A percentile compares a stretch with the other conserved stretches of the same genome.
phyloP scores from a whole-genome alignment of 1,140 invertebrate genomes.

The Aphelinus atriplicis region DNA sequence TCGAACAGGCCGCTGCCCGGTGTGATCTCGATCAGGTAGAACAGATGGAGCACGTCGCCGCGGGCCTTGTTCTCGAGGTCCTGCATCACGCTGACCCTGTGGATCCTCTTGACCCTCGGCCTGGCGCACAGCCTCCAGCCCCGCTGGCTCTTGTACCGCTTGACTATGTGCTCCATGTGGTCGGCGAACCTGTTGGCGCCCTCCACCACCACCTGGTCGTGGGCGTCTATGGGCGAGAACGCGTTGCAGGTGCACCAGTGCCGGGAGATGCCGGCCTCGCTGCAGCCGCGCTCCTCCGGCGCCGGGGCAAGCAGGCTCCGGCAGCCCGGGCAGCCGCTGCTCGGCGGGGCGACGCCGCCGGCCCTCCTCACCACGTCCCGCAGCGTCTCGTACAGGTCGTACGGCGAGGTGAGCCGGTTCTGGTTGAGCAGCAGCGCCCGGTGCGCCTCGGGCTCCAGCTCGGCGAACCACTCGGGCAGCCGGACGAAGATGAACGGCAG shows the following conservation, averaged over 20 bases:
- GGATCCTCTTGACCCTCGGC: slow-evolving; percentile 61
- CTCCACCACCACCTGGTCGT: slow-evolving; percentile 57
- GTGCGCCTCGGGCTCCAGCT: slow-evolving; percentile 71
- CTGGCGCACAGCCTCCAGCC: slow-evolving; percentile 64
- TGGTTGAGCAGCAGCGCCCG: slow-evolving; percentile 77
- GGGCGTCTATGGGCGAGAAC: slow-evolving; percentile 60
- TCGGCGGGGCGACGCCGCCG: slow-evolving; percentile 58
- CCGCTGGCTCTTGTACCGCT: slow-evolving; percentile 52
- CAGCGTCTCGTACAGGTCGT: slow-evolving; percentile 80
- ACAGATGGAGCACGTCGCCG: slow-evolving; percentile 54
- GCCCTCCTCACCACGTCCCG: slow-evolving; percentile 63
- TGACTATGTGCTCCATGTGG: slow-evolving; percentile 62
- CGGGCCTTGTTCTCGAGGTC: slow-evolving; percentile 57
- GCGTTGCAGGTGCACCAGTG: slow-evolving; percentile 82
- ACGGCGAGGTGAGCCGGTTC: slow-evolving; percentile 83
- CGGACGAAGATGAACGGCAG: slow-evolving; percentile 86
- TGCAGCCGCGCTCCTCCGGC: slow-evolving; percentile 73
- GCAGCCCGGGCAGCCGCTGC: slow-evolving; percentile 71
- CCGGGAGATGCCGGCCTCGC: slow-evolving; percentile 74
- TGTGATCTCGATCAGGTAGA: slow-evolving; percentile 66
- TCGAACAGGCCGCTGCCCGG: slow-evolving; percentile 71
- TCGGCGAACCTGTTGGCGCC: slow-evolving; percentile 54
- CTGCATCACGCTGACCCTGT: slow-evolving; percentile 56
- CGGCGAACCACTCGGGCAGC: slow-evolving; percentile 77
- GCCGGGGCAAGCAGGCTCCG: slow-evolving; percentile 74